phyloP scores from a whole-genome alignment of 2,888 invertebrate genomes.

The Deilephila elpenor region DNA sequence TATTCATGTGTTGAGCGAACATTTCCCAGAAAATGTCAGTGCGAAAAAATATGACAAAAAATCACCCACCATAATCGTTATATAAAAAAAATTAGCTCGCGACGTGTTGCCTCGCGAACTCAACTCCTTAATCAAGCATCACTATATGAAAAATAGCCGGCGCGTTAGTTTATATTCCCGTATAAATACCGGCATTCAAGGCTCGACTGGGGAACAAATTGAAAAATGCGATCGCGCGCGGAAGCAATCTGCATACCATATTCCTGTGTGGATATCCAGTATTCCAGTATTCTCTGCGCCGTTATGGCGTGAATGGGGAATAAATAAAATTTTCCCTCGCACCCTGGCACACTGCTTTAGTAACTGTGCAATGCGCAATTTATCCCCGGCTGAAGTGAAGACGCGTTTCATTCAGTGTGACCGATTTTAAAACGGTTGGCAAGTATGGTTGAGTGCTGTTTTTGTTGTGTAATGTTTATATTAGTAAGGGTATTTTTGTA shows the following conservation, averaged over 20 bases:
- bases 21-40: too few species aligned
- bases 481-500: neutral
- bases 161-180: constrained; percentile 19
- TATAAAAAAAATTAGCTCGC: neutral
- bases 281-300: constrained; percentile 41
- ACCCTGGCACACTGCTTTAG: neutral
- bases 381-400: too few species aligned
- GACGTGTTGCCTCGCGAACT: neutral
- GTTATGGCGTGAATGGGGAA: constrained; percentile 39
- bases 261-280: constrained; percentile 48
- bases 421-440: neutral
- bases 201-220: constrained; percentile 52
- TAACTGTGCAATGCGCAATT: constrained; percentile 16
- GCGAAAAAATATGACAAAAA: too few species aligned
- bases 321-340: constrained; percentile 30
- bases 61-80: too few species aligned
- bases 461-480: neutral
- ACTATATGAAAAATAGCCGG: constrained; percentile 5
- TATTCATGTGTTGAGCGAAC: too few species aligned
- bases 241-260: constrained; percentile 55
- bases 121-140: constrained; percentile 18
- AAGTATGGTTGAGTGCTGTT: neutral
- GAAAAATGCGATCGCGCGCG: constrained; percentile 59
- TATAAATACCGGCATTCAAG: constrained; percentile 30
- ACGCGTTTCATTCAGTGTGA: neutral